Base-by-base conservation (phyloP, 2,113 vertebrate genomes). In the Toxotes chatareus region DNA sequence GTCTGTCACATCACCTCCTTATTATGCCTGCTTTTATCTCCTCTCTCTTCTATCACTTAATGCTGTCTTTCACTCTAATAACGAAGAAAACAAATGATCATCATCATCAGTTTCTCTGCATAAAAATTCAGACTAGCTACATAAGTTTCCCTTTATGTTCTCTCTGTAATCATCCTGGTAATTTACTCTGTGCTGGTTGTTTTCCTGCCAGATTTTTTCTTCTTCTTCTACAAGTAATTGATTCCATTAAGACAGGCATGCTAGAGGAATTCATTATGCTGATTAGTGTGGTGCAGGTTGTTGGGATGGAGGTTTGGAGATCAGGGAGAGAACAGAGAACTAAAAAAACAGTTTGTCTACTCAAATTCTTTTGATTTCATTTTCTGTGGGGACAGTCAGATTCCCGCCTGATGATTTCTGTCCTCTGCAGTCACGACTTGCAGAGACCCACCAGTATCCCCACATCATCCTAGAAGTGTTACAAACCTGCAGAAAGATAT, bases 241-340 rank as follows among this genome's bases (percentile, higher is more conserved):
- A 85, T 88, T 88, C 82, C 74, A 90, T 82, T 83, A 89, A 72
- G 67, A 27, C 73, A 32, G 79, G 19, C 84, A 73, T 70, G 75
- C 80, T 63, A 73, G 62, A 85, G 73, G 88, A 87, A 91, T 91
- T 86, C 32, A 76, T 90, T 72, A 79, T 76, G 69, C 44, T 85
- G 83, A 92, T 93, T 87, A 88, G 56, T 36, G 80, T 27, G 63
- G 64, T 3, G 32, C 63, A 80, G 76, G 76, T 79, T 90, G 76
- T 57, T 40, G 56, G 65, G 23, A 64, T 60, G 74, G 68, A 77
- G 64, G 78, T 49, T 69, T 76, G n/a, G 32, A 73, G 85, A 74
- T 79, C 73, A 14, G 44, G 7, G 32, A 42, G 64, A 36, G 72
- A n/a, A n/a, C n/a, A n/a, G n/a, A n/a, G n/a, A n/a, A n/a, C n/a